A percentile compares a stretch with the other conserved stretches of the same genome.
phyloP scores from a whole-genome alignment of 2,797 vertebrate species.

The Pipistrellus pipistrellus region DNA sequence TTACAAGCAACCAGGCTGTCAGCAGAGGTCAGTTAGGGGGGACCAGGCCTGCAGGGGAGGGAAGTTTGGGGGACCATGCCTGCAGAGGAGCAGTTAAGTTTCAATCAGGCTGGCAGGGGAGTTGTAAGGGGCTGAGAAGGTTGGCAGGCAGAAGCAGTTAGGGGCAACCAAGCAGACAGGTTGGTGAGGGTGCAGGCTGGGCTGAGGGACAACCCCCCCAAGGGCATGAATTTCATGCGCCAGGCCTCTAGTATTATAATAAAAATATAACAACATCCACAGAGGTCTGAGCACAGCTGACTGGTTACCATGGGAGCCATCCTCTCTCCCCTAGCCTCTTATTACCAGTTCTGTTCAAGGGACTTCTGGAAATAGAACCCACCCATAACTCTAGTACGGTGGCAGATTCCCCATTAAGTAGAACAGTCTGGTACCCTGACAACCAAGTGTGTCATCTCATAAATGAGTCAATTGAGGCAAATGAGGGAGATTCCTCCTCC shows the following conservation, averaged over 20 bases:
- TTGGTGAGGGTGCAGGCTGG: no score
- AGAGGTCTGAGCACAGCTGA: conserved; percentile 53
- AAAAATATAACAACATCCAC: not conserved
- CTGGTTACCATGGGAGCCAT: conserved; percentile 67
- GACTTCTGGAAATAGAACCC: conserved; percentile 59
- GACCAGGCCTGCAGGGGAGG: no score
- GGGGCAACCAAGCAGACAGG: no score
- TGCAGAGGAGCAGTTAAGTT: no score
- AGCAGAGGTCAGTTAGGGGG: no score
- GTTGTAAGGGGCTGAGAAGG: no score
- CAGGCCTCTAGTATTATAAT: not conserved
- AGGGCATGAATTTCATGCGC: no score
- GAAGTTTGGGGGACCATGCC: no score
- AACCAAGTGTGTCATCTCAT: conserved; percentile 79
- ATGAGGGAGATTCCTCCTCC: conserved; percentile 63
- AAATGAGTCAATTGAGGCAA: conserved; percentile 80
- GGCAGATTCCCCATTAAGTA: conserved; percentile 43
- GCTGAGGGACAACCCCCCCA: no score
- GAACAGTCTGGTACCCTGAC: conserved; percentile 71
- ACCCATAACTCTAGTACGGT: conserved; percentile 37
- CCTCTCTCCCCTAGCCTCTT: conserved; percentile 52
- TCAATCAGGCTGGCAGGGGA: no score
- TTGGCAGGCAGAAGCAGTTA: no score
- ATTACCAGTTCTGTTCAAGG: conserved; percentile 46
- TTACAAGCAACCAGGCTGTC: no score